Percentiles rank a stretch among this genome's conserved stretches.
phyloP scores from a whole-genome alignment of 2,888 invertebrate species.

The Saturnia japonica region DNA sequence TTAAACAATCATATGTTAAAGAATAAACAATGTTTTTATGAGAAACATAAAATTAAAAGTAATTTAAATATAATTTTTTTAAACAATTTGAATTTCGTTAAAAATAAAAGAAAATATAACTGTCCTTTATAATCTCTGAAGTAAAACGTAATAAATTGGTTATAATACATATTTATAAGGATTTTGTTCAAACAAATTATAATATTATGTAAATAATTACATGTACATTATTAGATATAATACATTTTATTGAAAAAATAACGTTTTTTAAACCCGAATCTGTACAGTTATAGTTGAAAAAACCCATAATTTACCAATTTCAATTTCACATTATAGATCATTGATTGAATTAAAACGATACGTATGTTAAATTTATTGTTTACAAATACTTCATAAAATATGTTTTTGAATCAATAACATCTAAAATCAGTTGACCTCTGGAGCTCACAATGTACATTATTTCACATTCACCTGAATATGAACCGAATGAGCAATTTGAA shows the following conservation, averaged over 20 bases:
- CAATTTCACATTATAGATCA: neutral
- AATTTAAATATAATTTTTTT: too few species aligned
- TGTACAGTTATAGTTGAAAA: neutral
- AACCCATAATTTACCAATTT: neutral
- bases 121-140: neutral
- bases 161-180: neutral
- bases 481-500: neutral
- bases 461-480: neutral
- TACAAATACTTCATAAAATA: neutral
- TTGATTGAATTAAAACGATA: neutral
- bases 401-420: neutral
- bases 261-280: neutral
- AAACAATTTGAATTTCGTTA: too few species aligned
- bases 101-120: neutral
- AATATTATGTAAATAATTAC: neutral
- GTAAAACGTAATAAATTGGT: neutral
- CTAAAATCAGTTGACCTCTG: neutral
- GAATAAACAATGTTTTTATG: too few species aligned
- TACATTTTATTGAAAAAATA: neutral
- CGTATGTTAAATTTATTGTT: conserved; percentile 3
- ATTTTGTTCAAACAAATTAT: neutral
- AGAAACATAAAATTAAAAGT: too few species aligned
- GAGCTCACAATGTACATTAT: neutral
- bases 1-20: too few species aligned
- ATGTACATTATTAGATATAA: neutral